A percentile compares a stretch with the other conserved stretches of the same genome.
These are phyloP conservation scores for Hyppa rectilinea DNA, from an alignment of 2,888 invertebrate species.

Conservation along the genomic window DNA sequence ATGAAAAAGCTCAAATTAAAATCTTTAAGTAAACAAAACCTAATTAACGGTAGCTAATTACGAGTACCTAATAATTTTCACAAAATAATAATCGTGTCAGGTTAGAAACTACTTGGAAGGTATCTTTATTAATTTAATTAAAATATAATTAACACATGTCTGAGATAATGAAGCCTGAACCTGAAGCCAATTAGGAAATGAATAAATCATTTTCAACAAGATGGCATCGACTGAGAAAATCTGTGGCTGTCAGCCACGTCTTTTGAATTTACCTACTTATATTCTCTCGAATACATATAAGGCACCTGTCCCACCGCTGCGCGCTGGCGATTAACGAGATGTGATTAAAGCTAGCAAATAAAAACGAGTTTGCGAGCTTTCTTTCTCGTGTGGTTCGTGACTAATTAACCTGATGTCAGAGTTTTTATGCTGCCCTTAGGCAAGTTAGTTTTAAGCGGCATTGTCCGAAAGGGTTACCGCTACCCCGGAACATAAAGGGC, in stretches of 20 bases:
- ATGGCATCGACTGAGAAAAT: background rate
- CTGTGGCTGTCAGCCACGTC: background rate
- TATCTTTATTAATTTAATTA: background rate
- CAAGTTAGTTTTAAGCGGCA: no score
- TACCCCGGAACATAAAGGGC: no score
- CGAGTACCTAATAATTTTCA: background rate
- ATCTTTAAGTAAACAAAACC: no score
- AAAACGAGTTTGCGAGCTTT: background rate
- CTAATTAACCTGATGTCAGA: no score
- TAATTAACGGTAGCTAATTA: background rate
- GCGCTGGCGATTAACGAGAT: background rate
- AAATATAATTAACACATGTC: background rate
- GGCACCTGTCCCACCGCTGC: background rate
- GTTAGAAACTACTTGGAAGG: background rate
- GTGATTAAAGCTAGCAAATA: background rate
- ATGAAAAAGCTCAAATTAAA: background rate
- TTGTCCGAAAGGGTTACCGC: no score
- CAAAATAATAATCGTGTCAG: background rate
- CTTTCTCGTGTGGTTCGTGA: no score
- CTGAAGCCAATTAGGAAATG: background rate
- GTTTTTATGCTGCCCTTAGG: no score
- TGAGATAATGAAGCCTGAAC: background rate
- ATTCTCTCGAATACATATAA: background rate
- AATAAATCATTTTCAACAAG: background rate
- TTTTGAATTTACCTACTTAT: background rate